phyloP scores from a whole-genome alignment of 2,797 vertebrate genomes.

The Streptopelia turtur region DNA sequence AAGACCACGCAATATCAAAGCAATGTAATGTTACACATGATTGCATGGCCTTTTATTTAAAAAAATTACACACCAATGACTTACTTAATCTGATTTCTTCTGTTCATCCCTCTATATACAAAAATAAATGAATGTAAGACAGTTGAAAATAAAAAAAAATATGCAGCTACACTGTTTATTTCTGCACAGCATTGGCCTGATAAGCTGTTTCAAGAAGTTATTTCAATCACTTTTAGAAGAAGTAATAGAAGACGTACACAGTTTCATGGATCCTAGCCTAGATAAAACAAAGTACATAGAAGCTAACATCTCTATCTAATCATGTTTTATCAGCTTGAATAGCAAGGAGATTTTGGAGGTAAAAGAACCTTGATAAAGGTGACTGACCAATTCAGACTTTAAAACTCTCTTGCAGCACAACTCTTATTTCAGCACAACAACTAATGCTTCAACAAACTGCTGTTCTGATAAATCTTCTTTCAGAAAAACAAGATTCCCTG shows the following conservation, averaged over 20 bases:
- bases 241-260: neutral
- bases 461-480: neutral
- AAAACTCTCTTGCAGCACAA: neutral
- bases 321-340: slow-evolving; percentile 23
- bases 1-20: neutral
- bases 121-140: neutral
- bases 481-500: neutral
- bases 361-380: neutral
- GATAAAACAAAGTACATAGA: slow-evolving; percentile 22
- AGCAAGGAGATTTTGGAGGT: neutral
- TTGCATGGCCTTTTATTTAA: neutral
- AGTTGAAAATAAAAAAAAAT: neutral
- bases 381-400: neutral
- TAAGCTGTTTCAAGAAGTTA: slow-evolving; percentile 26
- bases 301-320: neutral
- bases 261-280: slow-evolving; percentile 8
- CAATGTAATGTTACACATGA: neutral
- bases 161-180: neutral
- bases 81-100: neutral
- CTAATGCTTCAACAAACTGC: neutral
- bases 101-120: neutral
- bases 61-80: neutral
- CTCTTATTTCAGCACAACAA: neutral
- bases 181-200: neutral
- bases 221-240: slow-evolving; percentile 18